phyloP scores from a whole-genome alignment of 2,797 vertebrate genomes.

The Limnodromus scolopaceus region DNA sequence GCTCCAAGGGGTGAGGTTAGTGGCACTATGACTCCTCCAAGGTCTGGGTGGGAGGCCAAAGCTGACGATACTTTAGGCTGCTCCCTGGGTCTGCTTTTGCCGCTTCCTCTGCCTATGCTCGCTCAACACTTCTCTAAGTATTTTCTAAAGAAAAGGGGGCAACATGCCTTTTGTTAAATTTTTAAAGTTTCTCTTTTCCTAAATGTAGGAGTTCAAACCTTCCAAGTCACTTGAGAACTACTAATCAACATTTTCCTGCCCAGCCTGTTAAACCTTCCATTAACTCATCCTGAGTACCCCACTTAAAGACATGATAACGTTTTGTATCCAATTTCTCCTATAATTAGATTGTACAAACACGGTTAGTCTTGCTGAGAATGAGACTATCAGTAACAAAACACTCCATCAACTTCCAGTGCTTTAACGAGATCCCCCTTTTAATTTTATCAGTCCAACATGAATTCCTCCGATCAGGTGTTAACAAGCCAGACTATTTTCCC shows the following conservation, averaged over 20 bases:
- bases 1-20: neutral
- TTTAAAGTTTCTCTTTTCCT: neutral
- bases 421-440: neutral
- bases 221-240: neutral
- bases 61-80: neutral
- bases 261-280: neutral
- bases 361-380: neutral
- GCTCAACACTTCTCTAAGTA: rapidly evolving
- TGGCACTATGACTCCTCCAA: neutral
- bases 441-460: constrained; percentile 22
- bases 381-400: constrained; percentile 46
- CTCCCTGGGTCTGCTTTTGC: neutral
- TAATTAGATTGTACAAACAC: constrained; percentile 7
- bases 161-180: neutral
- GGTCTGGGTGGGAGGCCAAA: neutral
- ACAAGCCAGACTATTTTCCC: constrained; percentile 20
- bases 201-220: neutral
- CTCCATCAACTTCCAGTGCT: neutral
- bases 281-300: neutral
- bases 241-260: neutral
- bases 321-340: constrained; percentile 20
- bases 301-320: constrained; percentile 27
- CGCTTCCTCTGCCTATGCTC: rapidly evolving
- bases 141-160: neutral
- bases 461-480: constrained; percentile 37